A percentile compares a stretch with the other conserved stretches of the same genome.
Conservation (phyloP, 2,797 vertebrate species). For the Catharus ustulatus region DNA sequence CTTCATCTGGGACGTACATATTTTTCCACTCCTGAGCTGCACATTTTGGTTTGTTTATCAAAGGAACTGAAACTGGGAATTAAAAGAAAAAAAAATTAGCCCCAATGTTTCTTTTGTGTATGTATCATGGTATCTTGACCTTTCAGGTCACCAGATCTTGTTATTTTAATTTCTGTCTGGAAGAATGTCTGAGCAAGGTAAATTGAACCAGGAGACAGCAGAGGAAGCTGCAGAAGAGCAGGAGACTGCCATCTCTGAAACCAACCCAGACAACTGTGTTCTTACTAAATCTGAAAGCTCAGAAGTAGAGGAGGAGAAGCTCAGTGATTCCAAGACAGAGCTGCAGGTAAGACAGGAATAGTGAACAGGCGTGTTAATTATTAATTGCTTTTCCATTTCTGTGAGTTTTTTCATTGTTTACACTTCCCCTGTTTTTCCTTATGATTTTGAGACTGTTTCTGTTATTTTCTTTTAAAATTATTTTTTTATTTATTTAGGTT, state of each 20-base stretch:
- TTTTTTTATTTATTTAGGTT: not conserved
- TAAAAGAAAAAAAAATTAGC: not conserved
- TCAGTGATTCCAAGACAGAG: constrained; percentile 70
- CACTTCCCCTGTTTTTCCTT: not conserved
- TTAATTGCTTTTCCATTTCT: not conserved
- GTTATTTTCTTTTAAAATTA: not conserved
- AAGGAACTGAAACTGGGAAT: not conserved
- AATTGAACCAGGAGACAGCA: constrained; percentile 73
- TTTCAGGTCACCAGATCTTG: constrained; percentile 73
- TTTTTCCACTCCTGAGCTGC: not conserved
- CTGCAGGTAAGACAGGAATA: constrained; percentile 70
- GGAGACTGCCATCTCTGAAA: constrained; percentile 55
- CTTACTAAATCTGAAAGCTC: constrained; percentile 77
- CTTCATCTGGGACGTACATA: not conserved
- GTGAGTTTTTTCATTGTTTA: not conserved
- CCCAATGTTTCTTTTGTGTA: not conserved
- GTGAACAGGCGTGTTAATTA: rapidly evolving
- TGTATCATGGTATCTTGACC: constrained; percentile 46
- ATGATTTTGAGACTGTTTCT: not conserved
- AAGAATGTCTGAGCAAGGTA: constrained; percentile 87
- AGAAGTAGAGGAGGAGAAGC: constrained; percentile 77
- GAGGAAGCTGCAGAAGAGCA: constrained; percentile 73
- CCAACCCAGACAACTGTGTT: constrained; percentile 72
- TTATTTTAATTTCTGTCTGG: constrained; percentile 75
- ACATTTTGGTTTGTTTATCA: not conserved